A percentile compares a stretch with the other conserved stretches of the same genome.
Conservation (phyloP, 2,113 vertebrate species). For the Panurus biarmicus region DNA sequence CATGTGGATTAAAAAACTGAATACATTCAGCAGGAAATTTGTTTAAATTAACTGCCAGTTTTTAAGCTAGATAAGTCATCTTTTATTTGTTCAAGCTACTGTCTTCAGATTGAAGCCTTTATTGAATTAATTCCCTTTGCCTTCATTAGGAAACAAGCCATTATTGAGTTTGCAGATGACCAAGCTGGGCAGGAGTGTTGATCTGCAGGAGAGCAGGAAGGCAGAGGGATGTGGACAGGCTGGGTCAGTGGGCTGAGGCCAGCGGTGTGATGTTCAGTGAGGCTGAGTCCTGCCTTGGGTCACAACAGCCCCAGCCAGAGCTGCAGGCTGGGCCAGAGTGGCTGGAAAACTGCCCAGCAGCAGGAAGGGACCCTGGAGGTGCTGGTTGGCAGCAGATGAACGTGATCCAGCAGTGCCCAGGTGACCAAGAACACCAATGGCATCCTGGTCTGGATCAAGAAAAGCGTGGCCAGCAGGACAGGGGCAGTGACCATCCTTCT, state of each 20-base stretch:
- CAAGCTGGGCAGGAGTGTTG: neutral
- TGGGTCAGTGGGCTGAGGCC: neutral
- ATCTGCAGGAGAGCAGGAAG: neutral
- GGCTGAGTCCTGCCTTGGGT: neutral
- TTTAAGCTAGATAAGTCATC: neutral
- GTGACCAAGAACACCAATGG: neutral
- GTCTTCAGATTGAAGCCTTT: neutral
- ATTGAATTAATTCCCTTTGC: neutral
- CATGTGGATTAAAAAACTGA: neutral
- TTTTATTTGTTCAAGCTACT: neutral
- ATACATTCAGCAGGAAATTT: neutral
- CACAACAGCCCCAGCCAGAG: neutral
- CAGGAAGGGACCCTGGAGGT: neutral
- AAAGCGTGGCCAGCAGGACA: neutral
- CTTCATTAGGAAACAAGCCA: neutral
- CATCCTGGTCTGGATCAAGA: neutral
- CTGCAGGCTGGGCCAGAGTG: neutral
- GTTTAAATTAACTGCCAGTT: neutral
- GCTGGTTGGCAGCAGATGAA: neutral
- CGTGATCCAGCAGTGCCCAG: neutral
- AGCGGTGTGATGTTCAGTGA: fast-evolving
- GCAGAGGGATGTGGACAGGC: neutral
- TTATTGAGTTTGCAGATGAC: neutral
- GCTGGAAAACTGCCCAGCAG: neutral
- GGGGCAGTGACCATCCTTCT: neutral